phyloP scores from a whole-genome alignment of 2,113 vertebrate species.

The Aptenodytes patagonicus region DNA sequence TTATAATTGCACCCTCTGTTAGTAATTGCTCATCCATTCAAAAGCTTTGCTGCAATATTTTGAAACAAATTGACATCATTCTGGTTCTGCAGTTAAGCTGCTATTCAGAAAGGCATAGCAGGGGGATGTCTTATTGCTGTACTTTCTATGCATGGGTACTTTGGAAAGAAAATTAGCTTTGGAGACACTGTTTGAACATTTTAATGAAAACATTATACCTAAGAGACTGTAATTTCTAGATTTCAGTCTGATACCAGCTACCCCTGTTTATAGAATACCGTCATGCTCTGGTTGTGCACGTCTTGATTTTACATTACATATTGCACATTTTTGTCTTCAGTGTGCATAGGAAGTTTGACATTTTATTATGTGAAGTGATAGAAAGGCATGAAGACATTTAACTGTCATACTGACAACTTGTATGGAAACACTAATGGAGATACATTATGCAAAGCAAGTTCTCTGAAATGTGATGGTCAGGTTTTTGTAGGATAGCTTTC shows the following conservation, averaged over 20 bases:
- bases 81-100: slow-evolving; percentile 63
- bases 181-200: slow-evolving; percentile 45
- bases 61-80: slow-evolving; percentile 73
- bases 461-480: neutral
- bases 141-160: slow-evolving; percentile 48
- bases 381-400: neutral
- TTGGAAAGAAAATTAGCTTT: slow-evolving; percentile 54
- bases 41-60: slow-evolving; percentile 73
- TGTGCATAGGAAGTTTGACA: neutral
- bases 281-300: neutral
- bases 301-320: neutral
- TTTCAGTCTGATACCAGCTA: slow-evolving; percentile 31
- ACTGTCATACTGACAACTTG: neutral
- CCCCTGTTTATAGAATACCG: neutral
- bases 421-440: neutral
- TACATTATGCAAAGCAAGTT: neutral
- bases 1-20: slow-evolving; percentile 61
- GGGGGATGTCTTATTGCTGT: slow-evolving; percentile 55
- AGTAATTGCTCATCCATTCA: slow-evolving; percentile 69
- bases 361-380: neutral
- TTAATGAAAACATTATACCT: slow-evolving; percentile 59
- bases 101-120: slow-evolving; percentile 67
- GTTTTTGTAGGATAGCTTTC: neutral
- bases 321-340: neutral
- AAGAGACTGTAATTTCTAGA: slow-evolving; percentile 42